Evolutionary conservation across 2,113 vertebrate genomes (phyloP), one percentile per base, ranked within the genome.

Genomic region (Pseudorasbora parva): DNA sequence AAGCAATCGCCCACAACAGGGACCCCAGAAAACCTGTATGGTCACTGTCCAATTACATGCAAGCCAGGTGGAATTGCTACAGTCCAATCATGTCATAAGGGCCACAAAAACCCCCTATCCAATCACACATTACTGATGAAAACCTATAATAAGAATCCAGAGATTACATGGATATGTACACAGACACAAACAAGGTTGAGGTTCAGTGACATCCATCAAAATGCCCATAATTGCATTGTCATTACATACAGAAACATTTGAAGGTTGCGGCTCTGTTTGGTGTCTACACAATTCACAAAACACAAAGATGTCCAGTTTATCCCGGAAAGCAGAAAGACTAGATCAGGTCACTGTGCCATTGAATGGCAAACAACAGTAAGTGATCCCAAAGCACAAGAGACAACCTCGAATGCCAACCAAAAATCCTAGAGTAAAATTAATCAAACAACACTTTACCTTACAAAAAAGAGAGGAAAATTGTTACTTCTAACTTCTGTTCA

Each of bases 31-130:
- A 12, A 83, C 87, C 84, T 41, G 86, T 79, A 77, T 87, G 90
- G 91, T 93, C 91, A 91, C 56, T 4, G 87, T 87, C 87, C 86
- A 84, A 87, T 81, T 66, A 86, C 88, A 8, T 57, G 37, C 84
- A 11, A 71, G 83, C 66, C 59, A 43, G 72, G 75, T 45, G 0
- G 72, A 77, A 91, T 89, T 89, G 89, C 91, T 85, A 83, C 74
- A 12, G 78, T 75, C 85, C 86, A 80, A 91, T 91, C 87, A 84
- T 73, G 14, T 57, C 0, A 56, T 27, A 8, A 45, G 80, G 79
- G 80, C 73, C 73, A 30, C 49, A 56, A 76, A 76, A 56, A 23
- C 49, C 45, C n/a, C 47, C 49, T 56, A 30, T 77, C 49, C 54
- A 87, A 85, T 75, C 80, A 85, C 74, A 79, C 56, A 64, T 17